Percentiles rank a stretch among this genome's conserved stretches.
Conservation (phyloP, 2,797 vertebrate genomes). For the Gymnothorax javanicus region DNA sequence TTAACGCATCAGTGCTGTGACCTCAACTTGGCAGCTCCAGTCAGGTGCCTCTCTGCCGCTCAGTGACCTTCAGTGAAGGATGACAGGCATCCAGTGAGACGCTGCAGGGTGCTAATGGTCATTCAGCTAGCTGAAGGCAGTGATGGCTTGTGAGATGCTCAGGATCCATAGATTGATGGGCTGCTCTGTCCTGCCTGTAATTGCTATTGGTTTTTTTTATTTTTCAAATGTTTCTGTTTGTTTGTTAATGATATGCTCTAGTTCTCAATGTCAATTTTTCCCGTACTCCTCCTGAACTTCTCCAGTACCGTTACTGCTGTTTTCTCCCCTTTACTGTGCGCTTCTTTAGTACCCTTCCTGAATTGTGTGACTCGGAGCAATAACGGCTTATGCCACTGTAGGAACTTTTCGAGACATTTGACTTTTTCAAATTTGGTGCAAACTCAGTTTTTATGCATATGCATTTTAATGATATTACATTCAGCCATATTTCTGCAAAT, state of each 20-base stretch:
- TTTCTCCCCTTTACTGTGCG: not conserved
- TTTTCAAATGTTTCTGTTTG: no score
- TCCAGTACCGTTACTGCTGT: not conserved
- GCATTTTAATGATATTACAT: no score
- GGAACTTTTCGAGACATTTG: no score
- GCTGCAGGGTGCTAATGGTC: not conserved
- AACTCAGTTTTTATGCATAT: no score
- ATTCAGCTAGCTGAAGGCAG: not conserved
- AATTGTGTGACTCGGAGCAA: no score
- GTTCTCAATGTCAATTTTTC: not conserved
- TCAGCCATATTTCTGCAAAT: no score
- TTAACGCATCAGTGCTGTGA: conserved; percentile 13
- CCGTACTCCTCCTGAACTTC: not conserved
- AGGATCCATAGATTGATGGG: not conserved
- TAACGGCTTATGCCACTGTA: no score
- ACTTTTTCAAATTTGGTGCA: no score
- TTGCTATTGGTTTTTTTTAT: not conserved
- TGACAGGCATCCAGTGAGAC: not conserved
- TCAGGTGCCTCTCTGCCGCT: conserved; percentile 6
- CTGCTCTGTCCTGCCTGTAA: not conserved
- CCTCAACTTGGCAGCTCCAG: conserved; percentile 2
- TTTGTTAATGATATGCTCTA: no score
- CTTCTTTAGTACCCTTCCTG: not conserved
- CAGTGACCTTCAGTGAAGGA: conserved; percentile 12
- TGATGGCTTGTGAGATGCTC: not conserved